phyloP scores from a whole-genome alignment of 1,140 invertebrate genomes.

The Drosophila aff. region DNA sequence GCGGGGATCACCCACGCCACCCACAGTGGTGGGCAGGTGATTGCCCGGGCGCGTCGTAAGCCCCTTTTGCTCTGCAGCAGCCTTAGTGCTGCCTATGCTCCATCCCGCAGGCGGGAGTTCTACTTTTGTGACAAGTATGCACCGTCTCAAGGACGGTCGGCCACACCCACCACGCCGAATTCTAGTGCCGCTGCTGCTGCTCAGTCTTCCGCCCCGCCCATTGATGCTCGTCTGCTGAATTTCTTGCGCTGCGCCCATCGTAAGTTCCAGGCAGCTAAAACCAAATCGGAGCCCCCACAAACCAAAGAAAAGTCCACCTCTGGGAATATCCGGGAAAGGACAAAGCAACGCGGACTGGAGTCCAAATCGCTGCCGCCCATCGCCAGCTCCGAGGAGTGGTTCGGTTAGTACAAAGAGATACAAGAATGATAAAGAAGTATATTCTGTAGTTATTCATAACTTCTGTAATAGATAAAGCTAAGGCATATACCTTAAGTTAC shows the following conservation, averaged over 20 bases:
- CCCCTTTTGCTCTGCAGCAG: slow-evolving; percentile 70
- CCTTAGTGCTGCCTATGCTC: slow-evolving; percentile 70
- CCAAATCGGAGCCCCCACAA: slow-evolving; percentile 31
- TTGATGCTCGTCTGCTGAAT: slow-evolving; percentile 67
- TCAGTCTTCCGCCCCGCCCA: slow-evolving; percentile 38
- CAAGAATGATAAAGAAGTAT: not conserved
- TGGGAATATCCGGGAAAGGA: slow-evolving; percentile 26
- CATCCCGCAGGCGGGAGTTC: slow-evolving; percentile 67
- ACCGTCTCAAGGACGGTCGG: slow-evolving; percentile 9
- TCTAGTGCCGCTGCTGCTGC: not conserved
- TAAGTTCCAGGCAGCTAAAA: slow-evolving; percentile 60
- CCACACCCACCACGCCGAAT: not conserved
- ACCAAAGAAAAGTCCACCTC: slow-evolving; percentile 49
- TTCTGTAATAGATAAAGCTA: not conserved
- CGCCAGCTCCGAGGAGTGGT: slow-evolving; percentile 72
- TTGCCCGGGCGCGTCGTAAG: slow-evolving; percentile 63
- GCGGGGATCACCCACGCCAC: slow-evolving; percentile 18
- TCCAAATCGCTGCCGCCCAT: slow-evolving; percentile 55
- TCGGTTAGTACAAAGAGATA: slow-evolving; percentile 69
- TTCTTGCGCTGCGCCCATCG: slow-evolving; percentile 68
- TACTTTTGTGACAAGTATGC: slow-evolving; percentile 79
- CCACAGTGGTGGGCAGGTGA: slow-evolving; percentile 41
- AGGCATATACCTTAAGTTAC: not conserved
- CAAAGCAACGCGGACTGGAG: slow-evolving; percentile 15
- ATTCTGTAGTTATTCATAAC: not conserved